These are phyloP conservation scores for Elysia chlorotica DNA, from an alignment of 1,140 invertebrate species.

Conservation along the genomic window DNA sequence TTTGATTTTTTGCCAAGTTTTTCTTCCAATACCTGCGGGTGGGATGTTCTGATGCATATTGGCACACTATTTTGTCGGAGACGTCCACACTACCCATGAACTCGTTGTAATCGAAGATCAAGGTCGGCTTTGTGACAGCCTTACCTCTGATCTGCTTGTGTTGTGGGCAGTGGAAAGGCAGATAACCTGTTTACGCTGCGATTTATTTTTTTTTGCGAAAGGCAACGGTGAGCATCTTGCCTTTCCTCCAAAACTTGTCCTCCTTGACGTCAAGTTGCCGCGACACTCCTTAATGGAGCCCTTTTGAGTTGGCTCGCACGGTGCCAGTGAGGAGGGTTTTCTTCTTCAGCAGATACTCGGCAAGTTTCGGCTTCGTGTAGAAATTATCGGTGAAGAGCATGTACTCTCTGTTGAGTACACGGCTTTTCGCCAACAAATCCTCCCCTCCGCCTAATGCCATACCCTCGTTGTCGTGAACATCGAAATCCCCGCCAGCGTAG, in stretches of 20 bases:
- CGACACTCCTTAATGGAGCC: background rate
- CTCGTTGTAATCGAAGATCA: constrained; percentile 19
- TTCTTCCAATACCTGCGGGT: constrained; percentile 23
- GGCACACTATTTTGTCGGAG: constrained; percentile 19
- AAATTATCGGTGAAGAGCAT: constrained; percentile 28
- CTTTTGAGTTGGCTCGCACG: constrained; percentile 16
- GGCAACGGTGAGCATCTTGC: background rate
- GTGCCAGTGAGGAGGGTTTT: constrained; percentile 22
- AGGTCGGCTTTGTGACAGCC: background rate
- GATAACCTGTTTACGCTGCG: constrained; percentile 12
- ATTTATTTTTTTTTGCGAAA: constrained; percentile 22
- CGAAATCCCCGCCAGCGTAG: constrained; percentile 25
- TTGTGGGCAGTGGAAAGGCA: constrained; percentile 5
- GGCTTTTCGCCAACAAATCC: constrained; percentile 3
- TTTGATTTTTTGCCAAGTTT: constrained; percentile 5
- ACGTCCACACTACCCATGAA: constrained; percentile 23
- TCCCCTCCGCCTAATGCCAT: constrained; percentile 18
- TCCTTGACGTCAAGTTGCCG: background rate
- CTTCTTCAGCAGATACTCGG: background rate
- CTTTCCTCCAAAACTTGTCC: background rate
- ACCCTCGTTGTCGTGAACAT: constrained; percentile 10
- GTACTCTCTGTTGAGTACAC: constrained; percentile 25
- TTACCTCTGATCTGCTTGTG: constrained; percentile 1
- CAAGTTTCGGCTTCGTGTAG: constrained; percentile 22
- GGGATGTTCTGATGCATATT: constrained; percentile 1